Evolutionary conservation across 2,888 invertebrate species (phyloP), one percentile per base, ranked within the genome.

Genomic region (Baronia brevicornis): DNA sequence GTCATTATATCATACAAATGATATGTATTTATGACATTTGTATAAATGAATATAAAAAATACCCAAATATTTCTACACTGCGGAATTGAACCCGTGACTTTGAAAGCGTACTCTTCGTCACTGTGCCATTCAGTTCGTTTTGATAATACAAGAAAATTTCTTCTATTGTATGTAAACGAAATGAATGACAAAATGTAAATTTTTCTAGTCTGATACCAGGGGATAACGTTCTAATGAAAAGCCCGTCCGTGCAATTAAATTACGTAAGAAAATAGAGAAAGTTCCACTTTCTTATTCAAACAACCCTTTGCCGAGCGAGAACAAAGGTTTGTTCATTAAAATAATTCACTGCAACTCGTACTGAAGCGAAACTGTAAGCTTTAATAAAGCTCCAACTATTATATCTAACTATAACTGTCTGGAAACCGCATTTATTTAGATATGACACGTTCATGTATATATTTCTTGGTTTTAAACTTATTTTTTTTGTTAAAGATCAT

Each of bases 321-420:
- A 77, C 74, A 75, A 78, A 77, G 74, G 59, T 54, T 63, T 67
- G 62, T 73, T 77, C 72, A 72, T 78, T 75, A 69, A 70, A 72
- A 72, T 73, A 74, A 72, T 71, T 63, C 63, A 28, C 32, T 39
- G 46, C 44, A 44, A 44, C 38, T 39, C 41, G 39, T 31, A 39
- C 41, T 40, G 33, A 31, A 32, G 23, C 39, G 23, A 36, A 29
- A 24, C 25, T 8, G 29, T 13, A 19, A 28, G 23, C n/a, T 18
- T 26, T 27, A 26, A 13, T 22, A 18, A 9, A 35, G 13, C 11
- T 19, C 19, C 22, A 8, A n/a, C 26, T 29, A 20, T 14, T 15
- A 31, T 24, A 31, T 11, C 15, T 20, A 20, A 25, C 9, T 7
- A 13, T 8, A 13, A 7, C 26, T 26, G 22, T 12, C 20, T 15